Conservation (phyloP, 2,797 vertebrate species). For the Mormyrus hasselquistii region DNA sequence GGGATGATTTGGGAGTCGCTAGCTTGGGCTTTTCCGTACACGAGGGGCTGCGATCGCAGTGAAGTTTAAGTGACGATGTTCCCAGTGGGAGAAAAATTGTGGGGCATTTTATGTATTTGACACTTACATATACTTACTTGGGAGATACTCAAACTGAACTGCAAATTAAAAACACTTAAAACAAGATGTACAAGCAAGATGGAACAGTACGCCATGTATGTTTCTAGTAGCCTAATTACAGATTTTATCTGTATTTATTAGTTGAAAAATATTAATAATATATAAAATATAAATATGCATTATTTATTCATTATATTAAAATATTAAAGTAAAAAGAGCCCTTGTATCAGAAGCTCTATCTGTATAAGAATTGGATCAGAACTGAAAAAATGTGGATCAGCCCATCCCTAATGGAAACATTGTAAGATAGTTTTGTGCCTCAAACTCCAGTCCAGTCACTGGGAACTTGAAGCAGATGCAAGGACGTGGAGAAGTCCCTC, state of each 20-base stretch:
- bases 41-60: too few species aligned
- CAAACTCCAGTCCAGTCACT: background rate
- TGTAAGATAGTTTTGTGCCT: background rate
- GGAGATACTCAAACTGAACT: background rate
- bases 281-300: background rate
- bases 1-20: too few species aligned
- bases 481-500: background rate
- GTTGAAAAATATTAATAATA: background rate
- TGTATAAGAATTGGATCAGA: background rate
- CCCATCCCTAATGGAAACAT: background rate
- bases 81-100: too few species aligned
- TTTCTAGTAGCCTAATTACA: background rate
- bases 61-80: too few species aligned
- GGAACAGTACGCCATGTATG: background rate
- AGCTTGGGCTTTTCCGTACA: too few species aligned
- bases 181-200: background rate
- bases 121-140: background rate
- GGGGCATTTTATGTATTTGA: background rate
- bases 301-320: background rate
- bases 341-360: background rate
- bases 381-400: background rate
- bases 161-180: background rate
- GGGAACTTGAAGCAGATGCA: background rate
- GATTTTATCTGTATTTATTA: background rate
- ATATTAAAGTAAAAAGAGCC: background rate